Base-by-base conservation (phyloP, 2,797 vertebrate genomes). In the Myiotriccus ornatus region DNA sequence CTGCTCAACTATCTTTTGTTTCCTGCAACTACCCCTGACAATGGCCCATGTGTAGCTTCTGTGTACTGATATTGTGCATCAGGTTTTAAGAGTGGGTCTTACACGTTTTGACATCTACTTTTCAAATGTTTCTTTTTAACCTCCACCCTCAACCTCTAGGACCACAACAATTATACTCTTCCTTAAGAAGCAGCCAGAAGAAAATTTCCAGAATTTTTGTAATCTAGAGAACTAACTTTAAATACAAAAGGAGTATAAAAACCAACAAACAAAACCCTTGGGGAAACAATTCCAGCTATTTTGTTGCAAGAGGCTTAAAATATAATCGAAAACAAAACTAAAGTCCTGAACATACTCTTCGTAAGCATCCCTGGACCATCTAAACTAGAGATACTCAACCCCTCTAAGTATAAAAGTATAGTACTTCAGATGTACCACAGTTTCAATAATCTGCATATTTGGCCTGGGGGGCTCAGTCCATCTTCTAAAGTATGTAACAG, bases 301-400 rank as follows among this genome's bases (percentile, higher is more conserved):
- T 25, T 62, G 15, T 12, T 77, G 13, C 47, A 84, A 59, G 18
- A 79, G 22, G 9, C 14, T 87, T 74, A 70, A 82, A 78, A 79
- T 15, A 3, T 35, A 88, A 71, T 16, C 60, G 41, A 85, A 76
- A 68, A 3, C 30, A 60, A 76, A 88, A 46, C 24, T 73, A 2
- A 88, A 37, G 20, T 79, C 41, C 63, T 55, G 16, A 88, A 82
- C 10, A 27, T 21, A 39, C 3, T 41, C 21, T 47, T 57, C 41
- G 34, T 24, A 25, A 62, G 25, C 17, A 62, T 14, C 9, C 8
- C 46, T 32, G 0, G 0, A 90, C 24, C 6, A 3, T 1, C 0
- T 20, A 53, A 63, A 4, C 28, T n/a, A 24, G 12, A 60, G 17
- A 84, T 27, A 57, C 8, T 49, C 52, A 84, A 16, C 3, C 2